Base-by-base conservation (phyloP, 35 echinoderm and acorn worm genomes). In the Strongylocentrotus purpuratus region DNA sequence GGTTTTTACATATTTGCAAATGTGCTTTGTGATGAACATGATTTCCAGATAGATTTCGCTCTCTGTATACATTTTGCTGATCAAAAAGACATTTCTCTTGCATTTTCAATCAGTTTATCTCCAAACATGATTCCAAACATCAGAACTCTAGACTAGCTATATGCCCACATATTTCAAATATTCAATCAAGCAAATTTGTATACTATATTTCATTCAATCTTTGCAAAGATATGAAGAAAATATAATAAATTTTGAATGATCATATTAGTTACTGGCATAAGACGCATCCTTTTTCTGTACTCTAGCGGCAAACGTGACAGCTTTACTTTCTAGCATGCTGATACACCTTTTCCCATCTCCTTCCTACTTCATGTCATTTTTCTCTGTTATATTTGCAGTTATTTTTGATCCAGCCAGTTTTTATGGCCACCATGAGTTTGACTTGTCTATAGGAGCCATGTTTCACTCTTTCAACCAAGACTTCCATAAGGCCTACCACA, bases 391-490 rank as follows among this genome's bases (percentile, higher is more conserved):
- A 86, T 48, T 96, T 96, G 1, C 96, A 99, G 98, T 99, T 7
- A 95, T 98, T 85, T 99, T 95, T 96, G 98, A 99, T 90, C 97
- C 98, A 95, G 96, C 98, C 3, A 96, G 97, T 94, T 97, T 95
- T 52, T 99, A 97, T 45, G 98, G 98, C 2, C 98, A 99, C 86
- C 96, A 96, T 13, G 98, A 99, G 94, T 99, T 94, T 97, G 98
- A 99, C 17, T 88, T 99, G 7, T 97, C 59, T 14, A 99, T 99
- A 45, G 97, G 97, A 13, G 95, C 94, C 9, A 98, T 99, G 98
- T 99, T 99, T 95, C 97, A 96, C n/a, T 97, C 97, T 15, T 99
- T 99, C 60, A 88, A 86, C 70, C 90, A 92, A 46, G n/a, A 52
- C 18, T 99, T 99, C 59, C 97, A 96, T 78, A 91, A 90, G 33